Conservation (phyloP, 1,140 invertebrate genomes). For the Pseudomyrmex flavicornis region DNA sequence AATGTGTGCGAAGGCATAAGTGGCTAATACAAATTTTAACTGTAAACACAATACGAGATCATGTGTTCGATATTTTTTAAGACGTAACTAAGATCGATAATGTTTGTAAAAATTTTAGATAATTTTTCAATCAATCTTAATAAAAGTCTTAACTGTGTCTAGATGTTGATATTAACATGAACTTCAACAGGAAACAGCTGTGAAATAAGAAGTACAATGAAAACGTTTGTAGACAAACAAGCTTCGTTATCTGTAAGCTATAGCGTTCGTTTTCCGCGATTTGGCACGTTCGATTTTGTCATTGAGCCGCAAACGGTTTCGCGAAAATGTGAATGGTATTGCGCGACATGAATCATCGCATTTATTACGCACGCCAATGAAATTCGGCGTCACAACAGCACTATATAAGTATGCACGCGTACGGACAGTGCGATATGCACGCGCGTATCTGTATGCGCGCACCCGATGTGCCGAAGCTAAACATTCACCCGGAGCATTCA, state of each 20-base stretch:
- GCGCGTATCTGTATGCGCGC: conserved; percentile 29
- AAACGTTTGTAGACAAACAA: conserved; percentile 32
- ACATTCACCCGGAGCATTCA: conserved; percentile 79
- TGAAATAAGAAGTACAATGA: background rate
- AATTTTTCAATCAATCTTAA: too few relatives aligned
- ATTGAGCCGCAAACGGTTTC: conserved; percentile 8
- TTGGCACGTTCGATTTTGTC: conserved; percentile 50
- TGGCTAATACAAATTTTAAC: too few relatives aligned
- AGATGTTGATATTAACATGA: background rate
- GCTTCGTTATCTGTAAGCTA: conserved; percentile 44
- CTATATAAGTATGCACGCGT: conserved; percentile 28
- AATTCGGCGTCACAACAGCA: conserved; percentile 12
- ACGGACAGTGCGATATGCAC: background rate
- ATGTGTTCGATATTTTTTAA: too few relatives aligned
- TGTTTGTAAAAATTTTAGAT: too few relatives aligned
- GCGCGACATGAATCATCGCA: conserved; percentile 27
- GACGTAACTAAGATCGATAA: too few relatives aligned
- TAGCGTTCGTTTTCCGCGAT: conserved; percentile 41
- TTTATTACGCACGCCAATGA: conserved; percentile 53
- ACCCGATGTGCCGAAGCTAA: conserved; percentile 75
- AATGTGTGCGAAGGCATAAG: background rate
- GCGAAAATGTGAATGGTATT: conserved; percentile 5
- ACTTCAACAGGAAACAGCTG: conserved; percentile 21
- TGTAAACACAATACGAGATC: too few relatives aligned
- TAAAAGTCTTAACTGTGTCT: background rate